phyloP scores from a whole-genome alignment of 2,797 vertebrate species.

The Anabacerthia variegaticeps region DNA sequence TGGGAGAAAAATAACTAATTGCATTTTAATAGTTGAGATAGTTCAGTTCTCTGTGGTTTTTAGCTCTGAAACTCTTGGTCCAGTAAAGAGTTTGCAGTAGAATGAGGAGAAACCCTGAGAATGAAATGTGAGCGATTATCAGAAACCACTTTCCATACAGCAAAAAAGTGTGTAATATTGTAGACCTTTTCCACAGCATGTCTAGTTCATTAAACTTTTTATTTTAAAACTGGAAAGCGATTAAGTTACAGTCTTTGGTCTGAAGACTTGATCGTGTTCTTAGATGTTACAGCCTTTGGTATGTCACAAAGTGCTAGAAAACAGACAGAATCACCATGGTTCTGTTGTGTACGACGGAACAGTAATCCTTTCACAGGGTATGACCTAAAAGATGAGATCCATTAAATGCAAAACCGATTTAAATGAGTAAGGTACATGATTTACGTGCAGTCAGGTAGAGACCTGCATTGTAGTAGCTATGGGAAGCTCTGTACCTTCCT shows the following conservation, averaged over 20 bases:
- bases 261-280: neutral
- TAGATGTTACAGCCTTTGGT: neutral
- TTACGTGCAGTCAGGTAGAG: neutral
- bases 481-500: neutral
- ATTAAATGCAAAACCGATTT: neutral
- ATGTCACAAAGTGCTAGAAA: neutral
- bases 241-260: neutral
- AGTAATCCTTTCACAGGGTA: neutral
- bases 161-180: neutral
- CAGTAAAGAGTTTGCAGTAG: neutral
- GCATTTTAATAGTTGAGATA: neutral
- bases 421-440: neutral
- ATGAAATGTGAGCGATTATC: neutral
- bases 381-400: neutral
- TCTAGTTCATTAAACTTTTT: neutral
- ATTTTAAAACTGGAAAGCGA: neutral
- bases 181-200: neutral
- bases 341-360: neutral
- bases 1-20: neutral
- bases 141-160: neutral
- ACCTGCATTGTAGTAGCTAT: neutral
- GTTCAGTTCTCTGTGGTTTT: neutral
- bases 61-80: neutral
- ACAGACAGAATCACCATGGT: neutral
- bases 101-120: neutral